Conservation (phyloP, 2,888 invertebrate genomes). For the Prosapia bicincta region DNA sequence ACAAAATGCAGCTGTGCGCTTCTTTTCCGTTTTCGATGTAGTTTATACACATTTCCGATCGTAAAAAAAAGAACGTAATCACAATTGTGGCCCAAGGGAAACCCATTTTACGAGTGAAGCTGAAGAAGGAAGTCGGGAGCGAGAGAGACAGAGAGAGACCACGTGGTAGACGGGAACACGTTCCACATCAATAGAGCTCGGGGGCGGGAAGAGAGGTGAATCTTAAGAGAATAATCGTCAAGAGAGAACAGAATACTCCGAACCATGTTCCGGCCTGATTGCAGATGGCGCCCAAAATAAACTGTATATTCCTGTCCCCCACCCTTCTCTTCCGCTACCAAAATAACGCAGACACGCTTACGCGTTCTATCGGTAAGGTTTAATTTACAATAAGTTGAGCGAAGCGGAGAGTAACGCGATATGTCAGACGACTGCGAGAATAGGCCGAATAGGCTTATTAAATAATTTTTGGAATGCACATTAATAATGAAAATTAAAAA, state of each 20-base stretch:
- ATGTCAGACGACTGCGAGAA: too few species aligned
- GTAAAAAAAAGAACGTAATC: neutral
- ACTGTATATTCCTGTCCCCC: neutral
- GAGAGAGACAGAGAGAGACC: neutral
- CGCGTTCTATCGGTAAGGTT: neutral
- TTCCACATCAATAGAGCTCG: neutral
- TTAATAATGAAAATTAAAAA: too few species aligned
- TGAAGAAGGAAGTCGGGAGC: neutral
- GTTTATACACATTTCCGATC: neutral
- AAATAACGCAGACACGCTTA: neutral
- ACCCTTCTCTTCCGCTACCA: neutral
- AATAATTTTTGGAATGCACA: too few species aligned
- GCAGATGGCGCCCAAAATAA: conserved; percentile 2
- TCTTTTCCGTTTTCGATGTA: neutral
- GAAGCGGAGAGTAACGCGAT: too few species aligned
- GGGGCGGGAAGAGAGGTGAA: neutral
- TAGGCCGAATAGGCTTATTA: too few species aligned
- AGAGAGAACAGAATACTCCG: neutral
- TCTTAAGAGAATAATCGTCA: neutral
- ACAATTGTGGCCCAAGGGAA: neutral
- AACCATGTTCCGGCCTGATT: neutral
- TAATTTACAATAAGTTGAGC: neutral
- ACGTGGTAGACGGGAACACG: neutral
- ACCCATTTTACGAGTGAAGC: neutral
- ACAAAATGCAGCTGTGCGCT: neutral